phyloP scores from a whole-genome alignment of 2,797 vertebrate genomes.

The Scolopax bukidnonensis region DNA sequence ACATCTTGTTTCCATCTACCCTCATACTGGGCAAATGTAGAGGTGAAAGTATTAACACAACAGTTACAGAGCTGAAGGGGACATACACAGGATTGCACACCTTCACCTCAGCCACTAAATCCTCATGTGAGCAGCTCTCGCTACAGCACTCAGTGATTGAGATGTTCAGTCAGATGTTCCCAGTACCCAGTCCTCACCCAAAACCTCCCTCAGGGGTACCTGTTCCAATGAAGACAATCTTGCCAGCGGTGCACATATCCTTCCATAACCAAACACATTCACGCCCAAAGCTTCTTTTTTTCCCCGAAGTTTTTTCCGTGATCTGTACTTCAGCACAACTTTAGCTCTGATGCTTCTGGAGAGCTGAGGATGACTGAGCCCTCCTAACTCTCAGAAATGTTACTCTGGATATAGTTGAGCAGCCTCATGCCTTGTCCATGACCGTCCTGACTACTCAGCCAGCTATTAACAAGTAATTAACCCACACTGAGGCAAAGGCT shows the following conservation, averaged over 20 bases:
- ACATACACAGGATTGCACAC: background rate
- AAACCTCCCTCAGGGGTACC: background rate
- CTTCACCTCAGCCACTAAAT: background rate
- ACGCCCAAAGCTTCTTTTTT: background rate
- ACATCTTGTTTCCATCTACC: background rate
- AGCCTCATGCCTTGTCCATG: background rate
- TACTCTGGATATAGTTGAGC: background rate
- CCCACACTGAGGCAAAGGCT: background rate
- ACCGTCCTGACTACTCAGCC: background rate
- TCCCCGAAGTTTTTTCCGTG: background rate
- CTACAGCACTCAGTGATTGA: no score
- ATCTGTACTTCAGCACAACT: background rate
- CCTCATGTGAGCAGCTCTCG: background rate
- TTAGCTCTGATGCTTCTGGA: background rate
- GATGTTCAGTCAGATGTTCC: background rate
- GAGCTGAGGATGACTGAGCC: background rate
- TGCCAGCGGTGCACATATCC: background rate
- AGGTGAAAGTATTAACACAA: background rate
- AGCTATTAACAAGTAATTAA: slow-evolving; percentile 29
- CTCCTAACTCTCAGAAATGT: background rate
- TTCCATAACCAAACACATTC: fast-evolving
- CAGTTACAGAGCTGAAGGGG: background rate
- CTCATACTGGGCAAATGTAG: background rate
- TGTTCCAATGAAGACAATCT: background rate
- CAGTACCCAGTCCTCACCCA: background rate